Evolutionary conservation across 2,888 invertebrate genomes (phyloP).

Genomic region (Electrophaes corylata): DNA sequence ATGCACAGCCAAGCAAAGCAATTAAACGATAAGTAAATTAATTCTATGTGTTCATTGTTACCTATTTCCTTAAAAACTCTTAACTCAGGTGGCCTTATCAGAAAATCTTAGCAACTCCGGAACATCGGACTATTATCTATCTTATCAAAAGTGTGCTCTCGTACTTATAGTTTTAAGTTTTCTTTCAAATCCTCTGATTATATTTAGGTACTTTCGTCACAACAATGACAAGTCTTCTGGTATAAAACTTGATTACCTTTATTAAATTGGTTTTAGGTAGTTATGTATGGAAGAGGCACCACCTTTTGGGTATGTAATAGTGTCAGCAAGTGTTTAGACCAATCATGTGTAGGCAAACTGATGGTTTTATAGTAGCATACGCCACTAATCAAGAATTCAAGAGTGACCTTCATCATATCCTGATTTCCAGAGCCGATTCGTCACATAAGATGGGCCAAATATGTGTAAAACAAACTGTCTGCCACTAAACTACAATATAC

Average conservation of each 20-base stretch:
- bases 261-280: background rate
- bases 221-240: background rate
- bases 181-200: background rate
- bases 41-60: slow-evolving; percentile 55
- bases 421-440: background rate
- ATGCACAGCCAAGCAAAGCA: slow-evolving; percentile 50
- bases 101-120: slow-evolving; percentile 9
- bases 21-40: slow-evolving; percentile 62
- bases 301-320: no score
- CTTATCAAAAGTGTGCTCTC: background rate
- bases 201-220: background rate
- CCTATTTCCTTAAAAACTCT: slow-evolving; percentile 27
- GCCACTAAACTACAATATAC: no score
- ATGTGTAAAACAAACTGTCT: slow-evolving; percentile 7
- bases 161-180: background rate
- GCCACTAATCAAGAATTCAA: no score
- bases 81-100: slow-evolving; percentile 11
- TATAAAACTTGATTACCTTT: background rate
- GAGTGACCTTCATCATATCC: background rate
- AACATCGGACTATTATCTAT: slow-evolving; percentile 1
- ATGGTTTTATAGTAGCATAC: background rate
- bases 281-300: no score
- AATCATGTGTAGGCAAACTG: no score
- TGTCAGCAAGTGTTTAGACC: no score
- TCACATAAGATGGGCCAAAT: background rate